Conservation (phyloP, 2,113 vertebrate species). For the Anseranas semipalmata region DNA sequence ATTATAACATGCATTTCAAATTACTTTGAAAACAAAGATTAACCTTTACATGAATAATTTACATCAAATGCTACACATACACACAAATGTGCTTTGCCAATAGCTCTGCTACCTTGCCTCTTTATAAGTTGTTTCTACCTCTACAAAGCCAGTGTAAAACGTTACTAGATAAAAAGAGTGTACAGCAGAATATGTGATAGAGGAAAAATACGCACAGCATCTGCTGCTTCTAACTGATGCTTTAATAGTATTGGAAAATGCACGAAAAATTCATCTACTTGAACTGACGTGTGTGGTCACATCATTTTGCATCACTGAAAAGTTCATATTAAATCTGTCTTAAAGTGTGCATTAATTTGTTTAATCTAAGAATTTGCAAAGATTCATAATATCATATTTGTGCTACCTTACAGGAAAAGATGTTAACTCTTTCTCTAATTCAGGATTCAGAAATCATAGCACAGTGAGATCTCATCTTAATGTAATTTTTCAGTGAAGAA, state of each 20-base stretch:
- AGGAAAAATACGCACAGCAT: neutral
- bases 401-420: neutral
- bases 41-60: neutral
- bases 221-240: neutral
- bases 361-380: neutral
- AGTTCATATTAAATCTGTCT: neutral
- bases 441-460: neutral
- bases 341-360: neutral
- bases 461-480: neutral
- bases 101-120: neutral
- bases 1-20: neutral
- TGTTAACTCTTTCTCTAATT: neutral
- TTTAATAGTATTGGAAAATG: neutral
- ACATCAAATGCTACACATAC: neutral
- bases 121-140: neutral
- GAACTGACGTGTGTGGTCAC: neutral
- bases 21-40: slow-evolving; percentile 8
- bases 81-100: neutral
- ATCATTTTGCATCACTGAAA: neutral
- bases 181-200: neutral
- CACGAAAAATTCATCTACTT: neutral
- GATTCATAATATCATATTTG: neutral
- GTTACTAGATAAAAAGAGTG: neutral
- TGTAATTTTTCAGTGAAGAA: neutral
- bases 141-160: neutral